phyloP scores from a whole-genome alignment of 2,113 vertebrate species.

The Xiphias gladius region DNA sequence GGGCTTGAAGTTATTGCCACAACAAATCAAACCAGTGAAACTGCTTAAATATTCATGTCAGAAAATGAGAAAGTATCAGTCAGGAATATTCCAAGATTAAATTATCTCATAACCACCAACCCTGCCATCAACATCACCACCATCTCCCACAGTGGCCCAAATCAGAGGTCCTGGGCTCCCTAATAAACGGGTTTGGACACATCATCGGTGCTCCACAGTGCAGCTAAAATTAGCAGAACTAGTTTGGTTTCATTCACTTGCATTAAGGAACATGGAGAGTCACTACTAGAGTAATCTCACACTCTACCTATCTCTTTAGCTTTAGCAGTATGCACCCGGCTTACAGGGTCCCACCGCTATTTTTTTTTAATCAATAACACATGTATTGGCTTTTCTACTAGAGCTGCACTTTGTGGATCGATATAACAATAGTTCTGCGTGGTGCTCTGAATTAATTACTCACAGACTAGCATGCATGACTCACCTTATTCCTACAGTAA shows the following conservation, averaged over 20 bases:
- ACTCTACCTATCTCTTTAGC: slow-evolving; percentile 27
- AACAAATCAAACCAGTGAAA: not conserved
- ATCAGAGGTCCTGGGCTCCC: not conserved
- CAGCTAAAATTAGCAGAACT: slow-evolving; percentile 1
- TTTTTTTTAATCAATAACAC: slow-evolving; percentile 69
- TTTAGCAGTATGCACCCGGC: slow-evolving; percentile 18
- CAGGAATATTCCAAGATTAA: not conserved
- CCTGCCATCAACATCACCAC: not conserved
- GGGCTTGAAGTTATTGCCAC: not conserved
- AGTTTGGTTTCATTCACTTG: not conserved
- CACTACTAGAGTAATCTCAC: slow-evolving; percentile 21
- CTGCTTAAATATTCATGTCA: not conserved
- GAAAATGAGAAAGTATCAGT: not conserved
- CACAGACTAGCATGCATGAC: slow-evolving; percentile 3
- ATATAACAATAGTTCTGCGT: slow-evolving; percentile 56
- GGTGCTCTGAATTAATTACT: slow-evolving; percentile 63
- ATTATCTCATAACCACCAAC: not conserved
- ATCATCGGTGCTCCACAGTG: not conserved
- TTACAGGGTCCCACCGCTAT: slow-evolving; percentile 29
- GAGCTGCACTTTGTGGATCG: slow-evolving; percentile 58
- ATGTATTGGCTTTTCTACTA: slow-evolving; percentile 58
- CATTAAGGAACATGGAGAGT: slow-evolving; percentile 13
- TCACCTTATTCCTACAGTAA: slow-evolving; percentile 40
- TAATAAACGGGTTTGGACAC: not conserved
- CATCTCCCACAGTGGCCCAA: not conserved